Evolutionary conservation across 2,888 invertebrate genomes (phyloP).

Genomic region (Belgica antarctica): DNA sequence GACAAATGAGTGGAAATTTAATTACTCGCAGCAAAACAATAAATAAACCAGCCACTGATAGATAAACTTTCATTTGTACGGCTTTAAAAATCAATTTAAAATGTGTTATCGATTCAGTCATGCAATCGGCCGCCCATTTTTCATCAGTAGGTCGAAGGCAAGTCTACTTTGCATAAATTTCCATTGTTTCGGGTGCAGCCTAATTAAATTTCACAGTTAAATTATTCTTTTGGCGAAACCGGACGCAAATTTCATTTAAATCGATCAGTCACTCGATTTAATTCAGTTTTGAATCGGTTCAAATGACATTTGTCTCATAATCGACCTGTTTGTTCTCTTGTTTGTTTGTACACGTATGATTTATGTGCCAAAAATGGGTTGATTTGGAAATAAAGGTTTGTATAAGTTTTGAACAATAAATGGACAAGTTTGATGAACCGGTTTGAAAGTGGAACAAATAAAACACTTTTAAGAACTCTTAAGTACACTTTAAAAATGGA

Average conservation of each 20-base stretch:
- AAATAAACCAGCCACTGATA: not conserved
- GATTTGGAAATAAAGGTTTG: no score
- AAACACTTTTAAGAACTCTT: no score
- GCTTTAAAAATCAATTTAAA: constrained; percentile 36
- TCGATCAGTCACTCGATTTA: not conserved
- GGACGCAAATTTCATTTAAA: not conserved
- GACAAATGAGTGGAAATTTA: constrained; percentile 32
- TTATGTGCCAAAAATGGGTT: no score
- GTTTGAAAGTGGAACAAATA: no score
- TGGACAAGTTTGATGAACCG: no score
- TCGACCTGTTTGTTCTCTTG: no score
- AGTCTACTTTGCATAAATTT: not conserved
- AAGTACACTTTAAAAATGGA: no score
- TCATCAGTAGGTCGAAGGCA: not conserved
- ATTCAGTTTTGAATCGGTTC: not conserved
- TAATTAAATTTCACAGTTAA: not conserved
- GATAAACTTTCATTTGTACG: not conserved
- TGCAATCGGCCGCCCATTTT: not conserved
- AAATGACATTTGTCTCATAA: no score
- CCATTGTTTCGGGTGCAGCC: not conserved
- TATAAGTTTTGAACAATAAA: no score
- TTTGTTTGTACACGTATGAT: no score
- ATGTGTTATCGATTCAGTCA: constrained; percentile 10
- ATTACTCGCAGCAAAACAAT: constrained; percentile 12
- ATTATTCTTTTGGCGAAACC: constrained; percentile 6